Percentiles rank a stretch among this genome's conserved stretches.
Conservation (phyloP, 2,888 invertebrate genomes). For the Diogma glabrata region DNA sequence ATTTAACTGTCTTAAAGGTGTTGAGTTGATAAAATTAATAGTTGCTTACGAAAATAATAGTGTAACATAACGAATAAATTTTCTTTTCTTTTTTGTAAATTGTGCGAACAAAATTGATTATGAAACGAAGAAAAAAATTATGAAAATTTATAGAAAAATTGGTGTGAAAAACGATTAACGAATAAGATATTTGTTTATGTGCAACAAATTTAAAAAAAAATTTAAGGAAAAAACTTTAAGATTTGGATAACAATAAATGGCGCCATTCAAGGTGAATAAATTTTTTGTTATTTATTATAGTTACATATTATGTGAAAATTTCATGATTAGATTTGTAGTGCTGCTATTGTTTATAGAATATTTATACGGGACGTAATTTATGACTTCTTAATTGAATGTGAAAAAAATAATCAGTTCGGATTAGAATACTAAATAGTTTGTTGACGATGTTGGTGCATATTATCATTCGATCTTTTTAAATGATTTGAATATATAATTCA, state of each 20-base stretch:
- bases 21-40: background rate
- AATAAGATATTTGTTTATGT: background rate
- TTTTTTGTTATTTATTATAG: background rate
- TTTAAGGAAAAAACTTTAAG: background rate
- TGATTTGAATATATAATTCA: too few relatives aligned
- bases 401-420: too few relatives aligned
- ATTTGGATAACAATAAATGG: slow-evolving; percentile 5
- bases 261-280: slow-evolving; percentile 8
- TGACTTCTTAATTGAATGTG: too few relatives aligned
- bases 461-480: too few relatives aligned
- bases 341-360: too few relatives aligned
- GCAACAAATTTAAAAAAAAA: background rate
- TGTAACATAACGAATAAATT: background rate
- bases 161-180: slow-evolving; percentile 3
- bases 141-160: background rate
- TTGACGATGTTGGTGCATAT: too few relatives aligned
- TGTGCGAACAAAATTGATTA: slow-evolving; percentile 1
- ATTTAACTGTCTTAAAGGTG: background rate
- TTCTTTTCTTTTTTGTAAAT: slow-evolving; percentile 3
- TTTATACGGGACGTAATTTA: too few relatives aligned
- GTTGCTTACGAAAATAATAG: background rate
- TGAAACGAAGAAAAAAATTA: slow-evolving; percentile 4
- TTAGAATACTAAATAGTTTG: too few relatives aligned
- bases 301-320: too few relatives aligned
- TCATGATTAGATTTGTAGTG: too few relatives aligned